Base-by-base conservation (phyloP, 2,797 vertebrate species). In the Furcifer pardalis region DNA sequence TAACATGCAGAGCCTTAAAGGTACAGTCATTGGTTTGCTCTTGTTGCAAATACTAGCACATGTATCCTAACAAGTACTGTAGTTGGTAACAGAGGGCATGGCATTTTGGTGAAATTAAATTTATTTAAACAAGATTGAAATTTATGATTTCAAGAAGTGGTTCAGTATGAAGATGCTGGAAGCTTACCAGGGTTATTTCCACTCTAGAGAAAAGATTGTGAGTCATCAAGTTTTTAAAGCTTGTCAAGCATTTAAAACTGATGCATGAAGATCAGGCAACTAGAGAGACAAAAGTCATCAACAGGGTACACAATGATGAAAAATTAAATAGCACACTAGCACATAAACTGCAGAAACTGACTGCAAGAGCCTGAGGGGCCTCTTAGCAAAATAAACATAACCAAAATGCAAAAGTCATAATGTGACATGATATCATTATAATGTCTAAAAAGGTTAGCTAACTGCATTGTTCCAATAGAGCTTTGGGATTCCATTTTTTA, bases 391-490 rank as follows among this genome's bases (percentile, higher is more conserved):
- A 77, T 63, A 52, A 81, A 81, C 56, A 72, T 80, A 84, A 42
- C 72, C 42, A 68, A 79, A 87, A 65, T 77, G 72, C 82, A 87
- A 84, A 84, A 77, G 15, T 35, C 42, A 81, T 82, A 68, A 86
- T 81, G 79, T 84, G 66, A 84, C 66, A 84, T 72, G 63, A 72
- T 77, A 88, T 82, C 63, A 85, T 87, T 35, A 84, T 79, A 60
- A 74, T 32, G 15, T 75, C 69, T 75, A 76, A 85, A 88, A 85
- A 86, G 69, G 42, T 76, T 60, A 62, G 71, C 40, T 84, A 71
- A 75, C 79, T 74, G 62, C 65, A 44, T 63, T 85, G 76, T 79
- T 83, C 71, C 44, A 63, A 77, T 25, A 35, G 52, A 71, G 44
- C 77, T 84, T 75, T 71, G 65, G 40, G 75, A 83, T 71, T 52